Evolutionary conservation across 2,888 invertebrate species (phyloP).

Genomic region (Minunthozetes semirufus): DNA sequence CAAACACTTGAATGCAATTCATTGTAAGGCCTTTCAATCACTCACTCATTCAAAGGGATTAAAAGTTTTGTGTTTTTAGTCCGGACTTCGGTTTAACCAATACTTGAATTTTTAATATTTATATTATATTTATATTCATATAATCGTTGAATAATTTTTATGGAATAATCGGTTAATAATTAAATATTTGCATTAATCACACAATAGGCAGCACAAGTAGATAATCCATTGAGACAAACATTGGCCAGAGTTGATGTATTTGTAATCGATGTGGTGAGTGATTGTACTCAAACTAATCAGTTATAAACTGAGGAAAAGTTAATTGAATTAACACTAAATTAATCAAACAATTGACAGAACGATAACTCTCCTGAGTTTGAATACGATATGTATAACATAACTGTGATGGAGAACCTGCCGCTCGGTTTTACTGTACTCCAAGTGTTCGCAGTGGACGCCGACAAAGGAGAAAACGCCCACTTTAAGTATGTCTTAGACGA

Average conservation of each 20-base stretch:
- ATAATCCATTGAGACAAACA: conserved; percentile 68
- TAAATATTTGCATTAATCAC: neutral
- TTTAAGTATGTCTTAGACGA: conserved; percentile 71
- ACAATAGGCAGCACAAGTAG: conserved; percentile 56
- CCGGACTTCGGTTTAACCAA: too few species aligned
- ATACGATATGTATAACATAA: conserved; percentile 80
- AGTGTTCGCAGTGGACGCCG: conserved; percentile 51
- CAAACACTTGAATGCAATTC: neutral
- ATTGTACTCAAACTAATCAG: neutral
- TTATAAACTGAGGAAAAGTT: neutral
- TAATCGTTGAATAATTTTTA: neutral
- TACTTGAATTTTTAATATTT: neutral
- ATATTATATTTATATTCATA: neutral
- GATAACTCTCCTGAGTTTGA: conserved; percentile 56
- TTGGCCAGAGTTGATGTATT: conserved; percentile 67
- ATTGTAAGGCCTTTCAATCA: conserved; percentile 7
- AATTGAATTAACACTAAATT: neutral
- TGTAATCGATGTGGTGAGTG: conserved; percentile 57
- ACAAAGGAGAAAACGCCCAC: conserved; percentile 68
- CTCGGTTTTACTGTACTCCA: conserved; percentile 66
- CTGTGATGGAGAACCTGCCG: conserved; percentile 82
- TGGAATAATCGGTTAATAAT: neutral
- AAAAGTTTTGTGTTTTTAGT: neutral
- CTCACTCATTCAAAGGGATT: conserved; percentile 8
- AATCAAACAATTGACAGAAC: conserved; percentile 28